These are phyloP conservation scores for Strix aluco DNA, from an alignment of 2,113 vertebrate genomes.

Conservation along the genomic window DNA sequence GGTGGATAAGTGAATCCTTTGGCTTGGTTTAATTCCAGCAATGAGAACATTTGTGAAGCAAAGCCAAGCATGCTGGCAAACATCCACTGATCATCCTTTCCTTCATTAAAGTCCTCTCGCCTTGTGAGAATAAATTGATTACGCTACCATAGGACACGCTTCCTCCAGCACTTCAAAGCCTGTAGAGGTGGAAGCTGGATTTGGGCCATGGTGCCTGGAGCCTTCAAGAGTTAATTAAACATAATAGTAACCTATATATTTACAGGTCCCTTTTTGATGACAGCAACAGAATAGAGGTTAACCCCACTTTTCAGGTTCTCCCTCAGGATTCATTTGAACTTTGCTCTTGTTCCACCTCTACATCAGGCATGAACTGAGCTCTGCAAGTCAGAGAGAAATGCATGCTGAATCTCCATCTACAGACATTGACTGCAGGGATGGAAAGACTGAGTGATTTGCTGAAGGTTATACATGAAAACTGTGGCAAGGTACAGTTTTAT, in stretches of 20 bases:
- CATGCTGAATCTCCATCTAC: background rate
- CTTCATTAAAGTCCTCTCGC: slow-evolving; percentile 63
- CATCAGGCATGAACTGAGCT: background rate
- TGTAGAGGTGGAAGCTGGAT: slow-evolving; percentile 64
- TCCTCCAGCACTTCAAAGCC: slow-evolving; percentile 60
- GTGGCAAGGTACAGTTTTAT: background rate
- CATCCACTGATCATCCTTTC: slow-evolving; percentile 43
- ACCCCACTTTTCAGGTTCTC: slow-evolving; percentile 60
- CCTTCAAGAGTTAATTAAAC: slow-evolving; percentile 64
- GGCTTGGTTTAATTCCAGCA: slow-evolving; percentile 28
- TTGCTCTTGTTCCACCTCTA: slow-evolving; percentile 31
- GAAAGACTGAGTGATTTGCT: background rate
- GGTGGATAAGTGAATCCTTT: slow-evolving; percentile 34
- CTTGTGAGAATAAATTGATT: slow-evolving; percentile 67
- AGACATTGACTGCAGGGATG: background rate
- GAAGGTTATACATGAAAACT: background rate
- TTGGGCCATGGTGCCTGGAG: slow-evolving; percentile 54
- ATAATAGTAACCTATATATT: slow-evolving; percentile 61
- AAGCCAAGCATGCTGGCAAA: slow-evolving; percentile 51
- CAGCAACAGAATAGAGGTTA: slow-evolving; percentile 63
- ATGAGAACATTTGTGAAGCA: slow-evolving; percentile 49
- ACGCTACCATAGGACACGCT: slow-evolving; percentile 15
- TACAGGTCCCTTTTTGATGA: slow-evolving; percentile 62
- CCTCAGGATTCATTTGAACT: slow-evolving; percentile 62
- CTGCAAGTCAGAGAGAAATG: background rate